phyloP scores from a whole-genome alignment of 2,888 invertebrate species.

The Archips crataeganus region DNA sequence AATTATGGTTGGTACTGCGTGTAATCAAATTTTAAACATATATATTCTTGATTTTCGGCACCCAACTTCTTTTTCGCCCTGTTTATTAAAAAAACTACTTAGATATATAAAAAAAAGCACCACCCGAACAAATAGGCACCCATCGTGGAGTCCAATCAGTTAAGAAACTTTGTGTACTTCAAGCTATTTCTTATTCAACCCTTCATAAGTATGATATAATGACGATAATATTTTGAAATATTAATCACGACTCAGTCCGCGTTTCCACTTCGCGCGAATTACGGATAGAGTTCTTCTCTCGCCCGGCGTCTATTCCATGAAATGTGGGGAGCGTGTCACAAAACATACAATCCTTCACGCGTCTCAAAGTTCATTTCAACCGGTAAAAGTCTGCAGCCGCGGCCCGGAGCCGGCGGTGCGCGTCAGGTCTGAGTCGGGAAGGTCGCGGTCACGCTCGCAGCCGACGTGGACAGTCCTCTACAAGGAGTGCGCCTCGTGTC shows the following conservation, averaged over 20 bases:
- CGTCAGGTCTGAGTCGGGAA: neutral
- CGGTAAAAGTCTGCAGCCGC: slow-evolving; percentile 7
- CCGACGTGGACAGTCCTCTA: slow-evolving; percentile 56
- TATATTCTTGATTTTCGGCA: slow-evolving; percentile 41
- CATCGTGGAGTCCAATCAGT: slow-evolving; percentile 26
- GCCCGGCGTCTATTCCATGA: neutral
- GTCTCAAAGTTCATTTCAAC: slow-evolving; percentile 14
- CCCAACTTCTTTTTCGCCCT: slow-evolving; percentile 33
- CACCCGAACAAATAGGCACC: slow-evolving; percentile 41
- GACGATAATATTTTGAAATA: slow-evolving; percentile 32
- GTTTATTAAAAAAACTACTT: slow-evolving; percentile 39
- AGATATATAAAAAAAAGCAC: slow-evolving; percentile 41
- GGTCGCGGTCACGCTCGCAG: neutral
- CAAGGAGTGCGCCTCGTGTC: slow-evolving; percentile 56
- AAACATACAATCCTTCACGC: slow-evolving; percentile 4
- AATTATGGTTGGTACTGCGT: slow-evolving; percentile 47
- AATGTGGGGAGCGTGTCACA: neutral
- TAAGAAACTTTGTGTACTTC: slow-evolving; percentile 30
- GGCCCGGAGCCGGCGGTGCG: neutral
- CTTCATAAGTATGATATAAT: slow-evolving; percentile 5
- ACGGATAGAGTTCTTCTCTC: neutral
- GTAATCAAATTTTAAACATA: slow-evolving; percentile 57
- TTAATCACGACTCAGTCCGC: neutral
- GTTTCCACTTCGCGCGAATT: slow-evolving; percentile 3
- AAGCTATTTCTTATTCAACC: slow-evolving; percentile 10